A percentile compares a stretch with the other conserved stretches of the same genome.
phyloP scores from a whole-genome alignment of 2,797 vertebrate species.

The Acomys russatus region DNA sequence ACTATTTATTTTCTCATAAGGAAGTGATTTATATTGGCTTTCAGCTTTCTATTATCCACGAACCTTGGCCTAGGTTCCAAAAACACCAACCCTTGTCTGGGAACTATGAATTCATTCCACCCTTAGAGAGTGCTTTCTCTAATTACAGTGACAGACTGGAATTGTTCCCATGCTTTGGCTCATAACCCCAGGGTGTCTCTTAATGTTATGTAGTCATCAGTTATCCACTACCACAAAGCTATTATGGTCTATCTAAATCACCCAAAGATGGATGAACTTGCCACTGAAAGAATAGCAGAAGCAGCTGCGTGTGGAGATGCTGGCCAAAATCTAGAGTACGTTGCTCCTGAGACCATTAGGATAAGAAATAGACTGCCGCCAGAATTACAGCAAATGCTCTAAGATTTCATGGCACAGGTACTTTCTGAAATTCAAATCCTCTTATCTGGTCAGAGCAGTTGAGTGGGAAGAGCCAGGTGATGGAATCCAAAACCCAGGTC shows the following conservation, averaged over 20 bases:
- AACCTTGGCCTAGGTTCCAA: conserved; percentile 5
- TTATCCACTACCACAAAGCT: conserved; percentile 63
- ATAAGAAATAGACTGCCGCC: background rate
- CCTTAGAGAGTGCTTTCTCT: conserved; percentile 60
- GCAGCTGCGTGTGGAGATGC: conserved; percentile 4
- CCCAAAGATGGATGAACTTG: conserved; percentile 71
- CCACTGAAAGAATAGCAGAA: conserved; percentile 46
- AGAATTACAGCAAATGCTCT: conserved; percentile 31
- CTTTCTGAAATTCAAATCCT: conserved; percentile 36
- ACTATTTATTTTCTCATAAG: conserved; percentile 55
- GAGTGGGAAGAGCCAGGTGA: background rate
- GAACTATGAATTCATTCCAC: conserved; percentile 63
- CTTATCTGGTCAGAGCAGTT: background rate
- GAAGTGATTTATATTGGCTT: conserved; percentile 54
- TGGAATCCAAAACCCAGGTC: background rate
- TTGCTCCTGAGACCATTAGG: background rate
- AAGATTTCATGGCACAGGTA: background rate
- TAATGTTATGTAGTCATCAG: conserved; percentile 56
- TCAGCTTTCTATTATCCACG: conserved; percentile 47
- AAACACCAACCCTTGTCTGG: background rate
- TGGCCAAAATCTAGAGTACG: conserved; percentile 16
- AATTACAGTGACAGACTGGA: conserved; percentile 66
- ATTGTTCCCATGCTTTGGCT: conserved; percentile 47
- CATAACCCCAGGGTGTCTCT: conserved; percentile 63
- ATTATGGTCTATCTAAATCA: conserved; percentile 52